These are phyloP conservation scores for Periphyllus acericola DNA, from an alignment of 2,888 invertebrate genomes.

Conservation along the genomic window DNA sequence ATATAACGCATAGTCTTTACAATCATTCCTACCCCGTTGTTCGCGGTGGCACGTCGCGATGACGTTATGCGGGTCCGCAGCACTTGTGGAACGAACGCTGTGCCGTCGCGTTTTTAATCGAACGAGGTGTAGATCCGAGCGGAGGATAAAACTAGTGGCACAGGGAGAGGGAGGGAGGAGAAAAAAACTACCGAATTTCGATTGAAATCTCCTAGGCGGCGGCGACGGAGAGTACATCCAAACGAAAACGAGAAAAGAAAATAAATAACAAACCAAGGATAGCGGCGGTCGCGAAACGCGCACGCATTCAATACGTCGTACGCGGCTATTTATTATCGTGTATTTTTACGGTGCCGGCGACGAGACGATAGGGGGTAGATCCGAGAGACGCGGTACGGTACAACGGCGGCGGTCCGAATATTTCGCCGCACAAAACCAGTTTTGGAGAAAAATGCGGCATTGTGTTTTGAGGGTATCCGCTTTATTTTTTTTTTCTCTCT, in stretches of 20 bases:
- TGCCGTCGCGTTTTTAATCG: not conserved
- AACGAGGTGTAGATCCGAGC: no score
- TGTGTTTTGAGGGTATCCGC: not conserved
- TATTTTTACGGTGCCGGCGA: not conserved
- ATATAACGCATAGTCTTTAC: no score
- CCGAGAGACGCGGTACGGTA: not conserved
- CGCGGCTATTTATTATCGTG: not conserved
- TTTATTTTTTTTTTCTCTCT: not conserved
- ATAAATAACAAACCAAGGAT: no score
- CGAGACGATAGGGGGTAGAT: not conserved
- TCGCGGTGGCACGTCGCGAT: no score
- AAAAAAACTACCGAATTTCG: no score
- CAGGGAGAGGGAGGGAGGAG: no score
- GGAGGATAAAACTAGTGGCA: no score
- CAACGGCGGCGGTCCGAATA: not conserved
- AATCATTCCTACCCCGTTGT: no score
- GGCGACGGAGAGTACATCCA: no score
- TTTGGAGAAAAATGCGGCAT: not conserved
- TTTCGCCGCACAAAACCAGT: constrained; percentile 14
- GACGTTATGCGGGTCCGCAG: not conserved
- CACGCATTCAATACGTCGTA: not conserved
- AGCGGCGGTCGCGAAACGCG: no score
- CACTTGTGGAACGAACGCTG: not conserved
- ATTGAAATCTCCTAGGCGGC: no score
- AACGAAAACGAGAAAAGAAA: no score